Percentiles rank a stretch among this genome's conserved stretches.
Evolutionary conservation across 2,797 vertebrate genomes (phyloP).

Genomic region (Scyliorhinus canicula): DNA sequence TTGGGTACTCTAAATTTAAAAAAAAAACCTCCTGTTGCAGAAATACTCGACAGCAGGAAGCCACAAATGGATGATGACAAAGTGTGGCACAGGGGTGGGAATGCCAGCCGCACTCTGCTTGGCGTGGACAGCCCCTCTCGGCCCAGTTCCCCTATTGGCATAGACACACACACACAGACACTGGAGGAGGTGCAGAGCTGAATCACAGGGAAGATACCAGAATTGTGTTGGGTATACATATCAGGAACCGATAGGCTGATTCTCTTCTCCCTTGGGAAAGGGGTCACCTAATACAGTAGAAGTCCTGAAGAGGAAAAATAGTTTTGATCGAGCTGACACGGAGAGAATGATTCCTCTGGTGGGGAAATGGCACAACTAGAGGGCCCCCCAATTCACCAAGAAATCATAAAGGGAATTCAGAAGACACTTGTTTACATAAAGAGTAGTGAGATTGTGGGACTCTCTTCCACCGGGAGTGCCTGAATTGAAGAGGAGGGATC

Average conservation of each 20-base stretch:
- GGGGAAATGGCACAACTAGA: not conserved
- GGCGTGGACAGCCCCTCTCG: no score
- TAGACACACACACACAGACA: not conserved
- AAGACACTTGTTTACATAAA: not conserved
- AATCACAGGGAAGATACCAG: not conserved
- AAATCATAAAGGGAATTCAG: not conserved
- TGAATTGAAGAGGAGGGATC: not conserved
- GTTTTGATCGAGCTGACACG: not conserved
- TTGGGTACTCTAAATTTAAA: no score
- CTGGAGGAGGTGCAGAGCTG: no score
- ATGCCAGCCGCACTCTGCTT: not conserved
- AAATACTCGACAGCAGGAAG: not conserved
- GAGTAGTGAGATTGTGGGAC: not conserved
- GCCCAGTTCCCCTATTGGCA: not conserved
- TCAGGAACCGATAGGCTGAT: no score
- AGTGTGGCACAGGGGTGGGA: not conserved
- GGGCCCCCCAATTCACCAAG: not conserved
- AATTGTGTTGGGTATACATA: not conserved
- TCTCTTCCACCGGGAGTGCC: not conserved
- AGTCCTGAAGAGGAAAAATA: not conserved
- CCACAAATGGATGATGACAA: not conserved
- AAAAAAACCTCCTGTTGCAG: not conserved
- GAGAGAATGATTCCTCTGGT: not conserved
- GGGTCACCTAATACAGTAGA: not conserved
- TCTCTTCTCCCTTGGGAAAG: not conserved